Evolutionary conservation across 2,888 invertebrate species (phyloP).

Genomic region (Cosmia trapezina): DNA sequence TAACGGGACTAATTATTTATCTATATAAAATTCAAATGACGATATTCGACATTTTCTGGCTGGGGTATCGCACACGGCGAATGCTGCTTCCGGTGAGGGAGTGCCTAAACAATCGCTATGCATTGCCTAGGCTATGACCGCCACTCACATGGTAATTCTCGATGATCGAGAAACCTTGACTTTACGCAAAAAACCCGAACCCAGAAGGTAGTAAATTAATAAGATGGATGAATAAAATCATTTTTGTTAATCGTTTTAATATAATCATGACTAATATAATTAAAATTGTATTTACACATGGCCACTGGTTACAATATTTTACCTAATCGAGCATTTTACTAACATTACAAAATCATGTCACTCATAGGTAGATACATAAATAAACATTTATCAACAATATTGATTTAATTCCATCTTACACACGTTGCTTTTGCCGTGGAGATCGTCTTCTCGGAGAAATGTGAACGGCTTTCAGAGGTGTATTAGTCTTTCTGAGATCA

Average conservation of each 20-base stretch:
- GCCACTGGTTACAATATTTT: conserved; percentile 76
- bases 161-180: not conserved
- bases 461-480: conserved; percentile 90
- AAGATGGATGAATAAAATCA: not conserved
- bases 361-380: conserved; percentile 59
- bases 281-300: conserved; percentile 80
- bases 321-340: conserved; percentile 61
- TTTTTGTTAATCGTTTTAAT: conserved; percentile 48
- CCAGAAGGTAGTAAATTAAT: not conserved
- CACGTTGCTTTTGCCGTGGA: conserved; percentile 79
- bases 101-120: too few species aligned
- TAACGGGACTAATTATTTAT: too few species aligned
- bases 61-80: too few species aligned
- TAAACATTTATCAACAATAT: conserved; percentile 40
- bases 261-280: conserved; percentile 68
- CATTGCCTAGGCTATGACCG: too few species aligned
- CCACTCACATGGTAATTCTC: too few species aligned
- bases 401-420: conserved; percentile 53
- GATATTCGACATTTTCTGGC: too few species aligned
- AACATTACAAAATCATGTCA: conserved; percentile 62
- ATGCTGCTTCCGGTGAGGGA: too few species aligned
- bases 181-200: not conserved
- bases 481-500: conserved; percentile 87
- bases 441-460: conserved; percentile 85
- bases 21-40: too few species aligned